phyloP scores from a whole-genome alignment of 2,113 vertebrate genomes.

The Boulengeromyrus knoepffleri region DNA sequence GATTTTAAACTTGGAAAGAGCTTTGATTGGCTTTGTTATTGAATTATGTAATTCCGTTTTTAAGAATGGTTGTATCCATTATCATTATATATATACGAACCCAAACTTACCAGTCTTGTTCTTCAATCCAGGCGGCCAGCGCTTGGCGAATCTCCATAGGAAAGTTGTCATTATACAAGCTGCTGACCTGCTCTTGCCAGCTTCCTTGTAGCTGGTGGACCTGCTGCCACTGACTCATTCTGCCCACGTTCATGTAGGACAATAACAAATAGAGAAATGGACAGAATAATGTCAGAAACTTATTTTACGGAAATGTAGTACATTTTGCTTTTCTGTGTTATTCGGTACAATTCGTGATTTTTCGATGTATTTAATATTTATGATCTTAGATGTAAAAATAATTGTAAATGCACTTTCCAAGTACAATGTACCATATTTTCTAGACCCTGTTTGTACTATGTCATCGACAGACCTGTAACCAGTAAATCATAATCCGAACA shows the following conservation, averaged over 20 bases:
- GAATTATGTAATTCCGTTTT: background rate
- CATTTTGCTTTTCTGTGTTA: background rate
- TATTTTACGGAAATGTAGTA: background rate
- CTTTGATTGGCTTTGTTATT: background rate
- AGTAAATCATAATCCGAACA: background rate
- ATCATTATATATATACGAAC: background rate
- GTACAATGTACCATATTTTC: background rate
- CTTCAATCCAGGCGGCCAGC: slow-evolving; percentile 87
- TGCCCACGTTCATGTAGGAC: slow-evolving; percentile 28
- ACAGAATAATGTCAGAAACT: background rate
- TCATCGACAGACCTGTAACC: background rate
- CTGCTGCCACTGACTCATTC: slow-evolving; percentile 95
- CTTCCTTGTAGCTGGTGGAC: slow-evolving; percentile 88
- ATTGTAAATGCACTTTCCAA: background rate
- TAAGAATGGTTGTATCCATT: background rate
- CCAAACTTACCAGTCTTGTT: slow-evolving; percentile 82
- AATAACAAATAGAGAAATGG: background rate
- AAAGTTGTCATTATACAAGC: slow-evolving; percentile 92
- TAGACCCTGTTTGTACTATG: background rate
- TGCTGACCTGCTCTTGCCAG: slow-evolving; percentile 90
- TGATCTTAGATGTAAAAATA: background rate
- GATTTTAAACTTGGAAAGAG: background rate
- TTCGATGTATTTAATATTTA: background rate
- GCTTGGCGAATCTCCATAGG: slow-evolving; percentile 93
- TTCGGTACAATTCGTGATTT: background rate